A percentile compares a stretch with the other conserved stretches of the same genome.
Evolutionary conservation across 2,113 vertebrate genomes (phyloP).

Genomic region (Scomber japonicus): DNA sequence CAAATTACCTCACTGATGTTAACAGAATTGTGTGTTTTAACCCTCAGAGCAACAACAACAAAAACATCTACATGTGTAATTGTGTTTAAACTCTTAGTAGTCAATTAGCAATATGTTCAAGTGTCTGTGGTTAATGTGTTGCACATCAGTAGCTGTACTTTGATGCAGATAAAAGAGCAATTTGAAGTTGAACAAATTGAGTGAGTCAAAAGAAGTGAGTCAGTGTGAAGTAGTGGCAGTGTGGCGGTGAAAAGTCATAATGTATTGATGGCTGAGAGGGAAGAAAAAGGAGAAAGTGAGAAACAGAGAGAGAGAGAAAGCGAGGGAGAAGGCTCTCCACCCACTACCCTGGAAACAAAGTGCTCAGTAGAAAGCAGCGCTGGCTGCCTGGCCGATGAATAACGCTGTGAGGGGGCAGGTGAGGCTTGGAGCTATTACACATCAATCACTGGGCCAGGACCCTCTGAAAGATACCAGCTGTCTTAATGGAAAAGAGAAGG

Average conservation of each 20-base stretch:
- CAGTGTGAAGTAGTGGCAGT: conserved; percentile 40
- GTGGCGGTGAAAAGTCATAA: conserved; percentile 59
- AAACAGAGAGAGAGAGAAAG: conserved; percentile 33
- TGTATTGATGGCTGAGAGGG: conserved; percentile 52
- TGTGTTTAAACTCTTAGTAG: neutral
- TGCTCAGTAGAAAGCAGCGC: conserved; percentile 60
- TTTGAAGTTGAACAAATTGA: conserved; percentile 39
- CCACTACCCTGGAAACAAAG: conserved; percentile 68
- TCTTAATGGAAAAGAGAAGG: conserved; percentile 83
- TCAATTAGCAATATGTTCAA: conserved; percentile 10
- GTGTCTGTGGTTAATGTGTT: neutral
- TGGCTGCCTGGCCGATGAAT: conserved; percentile 71
- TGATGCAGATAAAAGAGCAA: conserved; percentile 38
- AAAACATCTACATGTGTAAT: neutral
- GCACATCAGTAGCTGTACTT: neutral
- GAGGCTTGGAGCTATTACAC: conserved; percentile 84
- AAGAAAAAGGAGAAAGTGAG: conserved; percentile 21
- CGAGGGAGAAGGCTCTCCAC: conserved; percentile 31
- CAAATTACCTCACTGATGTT: conserved; percentile 39
- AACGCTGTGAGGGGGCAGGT: conserved; percentile 79
- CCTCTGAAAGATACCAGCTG: conserved; percentile 85
- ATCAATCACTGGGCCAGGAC: conserved; percentile 86
- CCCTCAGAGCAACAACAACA: neutral
- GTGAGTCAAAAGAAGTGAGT: conserved; percentile 44
- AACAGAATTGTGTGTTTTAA: conserved; percentile 14